Conservation (phyloP, 2,888 invertebrate species). For the Drosophila nigricruria region DNA sequence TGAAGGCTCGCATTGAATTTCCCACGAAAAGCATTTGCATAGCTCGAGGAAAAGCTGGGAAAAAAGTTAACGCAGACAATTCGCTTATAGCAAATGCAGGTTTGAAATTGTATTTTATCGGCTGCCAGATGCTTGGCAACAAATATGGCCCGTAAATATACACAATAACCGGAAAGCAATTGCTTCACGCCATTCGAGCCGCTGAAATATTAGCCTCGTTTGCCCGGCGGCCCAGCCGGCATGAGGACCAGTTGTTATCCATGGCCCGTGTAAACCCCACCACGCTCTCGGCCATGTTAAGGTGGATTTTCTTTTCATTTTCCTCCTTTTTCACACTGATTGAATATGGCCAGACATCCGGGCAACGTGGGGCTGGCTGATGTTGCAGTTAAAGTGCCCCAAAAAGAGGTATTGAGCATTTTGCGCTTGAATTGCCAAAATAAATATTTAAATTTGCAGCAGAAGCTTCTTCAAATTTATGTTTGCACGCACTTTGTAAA, state of each 20-base stretch:
- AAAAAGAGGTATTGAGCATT: constrained; percentile 47
- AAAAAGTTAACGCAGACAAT: constrained; percentile 23
- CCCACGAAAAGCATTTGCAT: constrained; percentile 44
- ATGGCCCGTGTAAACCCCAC: neutral
- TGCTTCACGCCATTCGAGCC: constrained; percentile 72
- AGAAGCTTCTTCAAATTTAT: constrained; percentile 24
- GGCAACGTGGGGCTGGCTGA: constrained; percentile 4
- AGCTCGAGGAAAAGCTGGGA: constrained; percentile 9
- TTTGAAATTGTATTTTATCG: constrained; percentile 71
- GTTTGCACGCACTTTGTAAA: constrained; percentile 33
- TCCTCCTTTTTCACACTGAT: constrained; percentile 49
- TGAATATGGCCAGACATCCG: constrained; percentile 63
- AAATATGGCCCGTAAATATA: constrained; percentile 69
- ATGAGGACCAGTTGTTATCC: constrained; percentile 44
- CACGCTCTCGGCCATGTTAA: constrained; percentile 11
- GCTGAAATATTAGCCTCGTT: constrained; percentile 69
- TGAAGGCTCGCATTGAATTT: constrained; percentile 15
- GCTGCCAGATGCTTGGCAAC: constrained; percentile 64
- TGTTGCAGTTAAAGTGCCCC: constrained; percentile 12
- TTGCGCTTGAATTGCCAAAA: constrained; percentile 56
- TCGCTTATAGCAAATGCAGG: constrained; percentile 57
- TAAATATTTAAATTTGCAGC: constrained; percentile 65
- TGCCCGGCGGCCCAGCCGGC: constrained; percentile 32
- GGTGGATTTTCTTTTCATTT: constrained; percentile 13
- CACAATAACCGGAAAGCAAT: constrained; percentile 74